phyloP scores from a whole-genome alignment of 1,140 invertebrate genomes.

The Amyelois transitella region DNA sequence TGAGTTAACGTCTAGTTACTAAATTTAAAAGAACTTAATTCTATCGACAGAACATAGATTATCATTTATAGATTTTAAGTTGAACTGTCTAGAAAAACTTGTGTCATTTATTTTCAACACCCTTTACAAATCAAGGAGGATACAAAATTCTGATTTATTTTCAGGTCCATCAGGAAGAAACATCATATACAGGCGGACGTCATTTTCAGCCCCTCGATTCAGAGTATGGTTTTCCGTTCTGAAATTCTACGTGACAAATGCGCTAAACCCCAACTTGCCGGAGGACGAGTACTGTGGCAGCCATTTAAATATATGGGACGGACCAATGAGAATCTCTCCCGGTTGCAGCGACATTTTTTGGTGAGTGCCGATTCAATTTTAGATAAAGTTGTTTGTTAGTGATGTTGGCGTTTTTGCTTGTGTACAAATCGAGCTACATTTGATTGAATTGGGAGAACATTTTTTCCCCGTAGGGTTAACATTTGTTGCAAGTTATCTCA shows the following conservation, averaged over 20 bases:
- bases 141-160: neutral
- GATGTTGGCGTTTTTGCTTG: neutral
- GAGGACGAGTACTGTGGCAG: slow-evolving; percentile 86
- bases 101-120: too few species aligned
- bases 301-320: slow-evolving; percentile 88
- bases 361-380: slow-evolving; percentile 62
- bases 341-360: slow-evolving; percentile 87
- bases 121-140: neutral
- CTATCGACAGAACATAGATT: too few species aligned
- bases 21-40: too few species aligned
- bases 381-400: neutral
- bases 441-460: too few species aligned
- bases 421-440: neutral
- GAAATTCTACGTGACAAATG: slow-evolving; percentile 85
- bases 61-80: too few species aligned
- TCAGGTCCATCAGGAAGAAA: slow-evolving; percentile 75
- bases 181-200: slow-evolving; percentile 77
- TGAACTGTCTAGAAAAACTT: too few species aligned
- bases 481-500: neutral
- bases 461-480: neutral
- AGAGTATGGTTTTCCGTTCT: slow-evolving; percentile 90
- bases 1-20: too few species aligned
- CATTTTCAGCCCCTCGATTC: slow-evolving; percentile 79
- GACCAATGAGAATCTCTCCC: slow-evolving; percentile 82
- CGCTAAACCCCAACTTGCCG: slow-evolving; percentile 73